Percentiles rank a stretch among this genome's conserved stretches.
These are phyloP conservation scores for Halictus ligatus DNA, from an alignment of 2,888 invertebrate species.

Conservation along the genomic window DNA sequence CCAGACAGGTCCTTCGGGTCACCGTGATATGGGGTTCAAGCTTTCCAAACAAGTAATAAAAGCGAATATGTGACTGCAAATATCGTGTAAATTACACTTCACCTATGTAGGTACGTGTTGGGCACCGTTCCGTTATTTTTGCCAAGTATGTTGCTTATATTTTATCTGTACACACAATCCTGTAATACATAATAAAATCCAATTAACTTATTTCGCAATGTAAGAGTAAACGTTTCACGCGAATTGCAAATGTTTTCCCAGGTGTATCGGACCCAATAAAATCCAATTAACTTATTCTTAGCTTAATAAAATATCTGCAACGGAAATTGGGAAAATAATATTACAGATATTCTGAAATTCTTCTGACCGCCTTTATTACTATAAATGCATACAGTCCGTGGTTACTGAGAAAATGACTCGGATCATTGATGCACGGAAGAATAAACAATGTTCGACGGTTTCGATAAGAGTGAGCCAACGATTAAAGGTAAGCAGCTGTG, in stretches of 20 bases:
- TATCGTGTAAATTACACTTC: conserved; percentile 63
- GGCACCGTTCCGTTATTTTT: not conserved
- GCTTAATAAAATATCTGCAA: not conserved
- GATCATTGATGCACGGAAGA: not conserved
- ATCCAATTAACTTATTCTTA: not conserved
- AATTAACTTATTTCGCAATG: too few species aligned
- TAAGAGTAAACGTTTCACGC: too few species aligned
- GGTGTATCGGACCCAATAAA: too few species aligned
- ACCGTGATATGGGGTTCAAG: conserved; percentile 64
- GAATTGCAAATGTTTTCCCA: too few species aligned
- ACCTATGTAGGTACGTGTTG: not conserved
- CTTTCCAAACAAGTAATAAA: conserved; percentile 79
- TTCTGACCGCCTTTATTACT: not conserved
- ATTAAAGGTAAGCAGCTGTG: conserved; percentile 69
- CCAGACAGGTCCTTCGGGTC: conserved; percentile 56
- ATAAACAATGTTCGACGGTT: conserved; percentile 42
- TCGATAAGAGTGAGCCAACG: conserved; percentile 45
- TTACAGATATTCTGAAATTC: not conserved
- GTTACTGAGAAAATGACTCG: not conserved
- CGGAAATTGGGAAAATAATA: not conserved
- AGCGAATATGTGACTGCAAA: conserved; percentile 74
- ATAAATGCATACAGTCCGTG: not conserved
- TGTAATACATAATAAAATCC: not conserved
- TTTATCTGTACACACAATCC: not conserved
- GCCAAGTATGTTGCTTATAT: not conserved